Percentiles rank a stretch among this genome's conserved stretches.
Conservation (phyloP, 2,888 invertebrate genomes). For the Nowickia ferox region DNA sequence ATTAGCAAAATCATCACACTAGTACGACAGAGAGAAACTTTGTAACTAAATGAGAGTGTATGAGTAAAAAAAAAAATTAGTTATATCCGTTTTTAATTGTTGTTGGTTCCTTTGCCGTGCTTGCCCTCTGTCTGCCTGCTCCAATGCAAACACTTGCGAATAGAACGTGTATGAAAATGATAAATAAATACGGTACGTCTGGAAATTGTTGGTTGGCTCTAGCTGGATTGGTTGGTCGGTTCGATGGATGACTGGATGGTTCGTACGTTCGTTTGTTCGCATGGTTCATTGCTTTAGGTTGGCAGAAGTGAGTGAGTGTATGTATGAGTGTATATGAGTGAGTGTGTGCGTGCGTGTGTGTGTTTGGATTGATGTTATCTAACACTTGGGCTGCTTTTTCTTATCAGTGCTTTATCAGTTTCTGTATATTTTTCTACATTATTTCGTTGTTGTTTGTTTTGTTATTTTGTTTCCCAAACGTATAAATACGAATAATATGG, state of each 20-base stretch:
- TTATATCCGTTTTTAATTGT: conserved; percentile 64
- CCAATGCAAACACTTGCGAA: conserved; percentile 3
- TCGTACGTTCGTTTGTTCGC: conserved; percentile 37
- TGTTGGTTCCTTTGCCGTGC: conserved; percentile 19
- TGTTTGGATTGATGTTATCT: conserved; percentile 80
- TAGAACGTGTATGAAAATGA: conserved; percentile 75
- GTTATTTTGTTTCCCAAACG: conserved; percentile 60
- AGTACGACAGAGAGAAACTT: conserved; percentile 17
- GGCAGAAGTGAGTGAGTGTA: conserved; percentile 47
- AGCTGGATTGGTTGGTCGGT: conserved; percentile 48
- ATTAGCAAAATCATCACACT: conserved; percentile 46
- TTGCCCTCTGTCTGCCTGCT: conserved; percentile 1
- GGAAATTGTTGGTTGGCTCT: conserved; percentile 54
- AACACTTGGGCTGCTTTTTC: conserved; percentile 81
- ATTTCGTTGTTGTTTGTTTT: conserved; percentile 51
- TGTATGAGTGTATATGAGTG: conserved; percentile 44
- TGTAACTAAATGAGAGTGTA: conserved; percentile 22
- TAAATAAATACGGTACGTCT: conserved; percentile 65
- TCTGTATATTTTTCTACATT: conserved; percentile 76
- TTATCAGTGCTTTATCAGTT: conserved; percentile 82
- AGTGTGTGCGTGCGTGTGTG: conserved; percentile 53
- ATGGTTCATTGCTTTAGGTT: conserved; percentile 61
- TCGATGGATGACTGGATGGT: conserved; percentile 29
- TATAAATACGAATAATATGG: conserved; percentile 48
- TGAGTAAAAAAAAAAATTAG: conserved; percentile 32